Percentiles rank a stretch among this genome's conserved stretches.
phyloP scores from a whole-genome alignment of 2,888 invertebrate genomes.

The Galerucella calmariensis region DNA sequence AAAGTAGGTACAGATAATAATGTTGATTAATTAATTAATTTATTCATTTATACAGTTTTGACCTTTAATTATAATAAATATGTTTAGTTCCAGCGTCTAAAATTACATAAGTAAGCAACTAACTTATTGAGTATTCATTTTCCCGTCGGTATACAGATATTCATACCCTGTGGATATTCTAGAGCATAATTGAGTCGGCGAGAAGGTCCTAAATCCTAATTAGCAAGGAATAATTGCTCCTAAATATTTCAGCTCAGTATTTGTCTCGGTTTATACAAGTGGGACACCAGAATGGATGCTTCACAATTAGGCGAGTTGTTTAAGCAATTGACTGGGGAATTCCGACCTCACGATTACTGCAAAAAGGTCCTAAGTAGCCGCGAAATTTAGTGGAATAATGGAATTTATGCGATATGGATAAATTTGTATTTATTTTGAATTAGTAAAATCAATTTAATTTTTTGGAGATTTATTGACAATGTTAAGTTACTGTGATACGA shows the following conservation, averaged over 20 bases:
- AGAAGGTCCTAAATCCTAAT: slow-evolving; percentile 41
- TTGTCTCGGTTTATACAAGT: slow-evolving; percentile 45
- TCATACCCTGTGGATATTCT: slow-evolving; percentile 28
- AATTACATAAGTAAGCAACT: not conserved
- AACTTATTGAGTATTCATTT: slow-evolving; percentile 3
- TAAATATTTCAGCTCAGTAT: slow-evolving; percentile 52
- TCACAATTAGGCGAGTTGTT: slow-evolving; percentile 34
- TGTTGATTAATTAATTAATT: not conserved
- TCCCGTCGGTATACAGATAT: slow-evolving; percentile 21
- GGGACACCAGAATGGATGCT: slow-evolving; percentile 39
- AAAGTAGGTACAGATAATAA: not conserved
- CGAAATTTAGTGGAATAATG: not conserved
- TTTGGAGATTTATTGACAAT: too few species aligned
- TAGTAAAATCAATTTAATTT: too few species aligned
- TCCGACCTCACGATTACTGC: slow-evolving; percentile 14
- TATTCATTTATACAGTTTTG: not conserved
- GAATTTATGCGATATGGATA: not conserved
- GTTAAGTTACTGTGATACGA: too few species aligned
- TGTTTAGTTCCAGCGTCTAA: not conserved
- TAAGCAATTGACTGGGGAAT: slow-evolving; percentile 28
- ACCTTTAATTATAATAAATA: not conserved
- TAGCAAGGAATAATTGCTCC: slow-evolving; percentile 42
- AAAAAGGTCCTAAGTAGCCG: slow-evolving; percentile 16
- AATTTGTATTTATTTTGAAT: too few species aligned
- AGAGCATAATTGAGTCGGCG: slow-evolving; percentile 33